Evolutionary conservation across 1,140 invertebrate genomes (phyloP).

Genomic region (Aricia agestis): DNA sequence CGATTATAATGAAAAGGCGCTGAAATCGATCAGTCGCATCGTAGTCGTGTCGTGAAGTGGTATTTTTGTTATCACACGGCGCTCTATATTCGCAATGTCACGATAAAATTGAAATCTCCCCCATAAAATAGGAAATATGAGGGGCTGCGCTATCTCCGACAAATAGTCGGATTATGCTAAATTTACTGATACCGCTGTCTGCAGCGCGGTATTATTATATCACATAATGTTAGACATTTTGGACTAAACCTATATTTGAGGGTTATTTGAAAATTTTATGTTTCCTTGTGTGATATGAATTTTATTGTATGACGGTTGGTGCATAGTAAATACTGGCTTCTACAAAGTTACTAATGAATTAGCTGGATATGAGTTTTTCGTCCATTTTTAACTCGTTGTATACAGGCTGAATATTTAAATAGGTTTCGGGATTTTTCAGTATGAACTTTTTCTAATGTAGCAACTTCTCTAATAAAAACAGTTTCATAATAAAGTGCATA

Average conservation of each 20-base stretch:
- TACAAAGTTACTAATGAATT: background rate
- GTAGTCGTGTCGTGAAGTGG: constrained; percentile 1
- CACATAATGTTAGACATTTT: background rate
- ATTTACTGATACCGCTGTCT: constrained; percentile 22
- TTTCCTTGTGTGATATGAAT: background rate
- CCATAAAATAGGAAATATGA: constrained; percentile 36
- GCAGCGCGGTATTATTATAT: constrained; percentile 3
- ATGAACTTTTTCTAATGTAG: too few species aligned
- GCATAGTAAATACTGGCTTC: background rate
- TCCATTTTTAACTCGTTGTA: too few species aligned
- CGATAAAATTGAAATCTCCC: constrained; percentile 43
- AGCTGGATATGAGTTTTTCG: too few species aligned
- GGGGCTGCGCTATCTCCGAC: constrained; percentile 38
- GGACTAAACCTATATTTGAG: background rate
- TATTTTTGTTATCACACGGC: constrained; percentile 17
- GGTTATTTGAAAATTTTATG: background rate
- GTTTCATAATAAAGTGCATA: too few species aligned
- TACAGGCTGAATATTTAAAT: too few species aligned
- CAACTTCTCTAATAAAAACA: too few species aligned
- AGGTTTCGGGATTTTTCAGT: too few species aligned
- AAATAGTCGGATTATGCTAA: constrained; percentile 51
- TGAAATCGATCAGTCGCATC: background rate
- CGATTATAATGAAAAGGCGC: background rate
- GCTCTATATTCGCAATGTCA: constrained; percentile 26
- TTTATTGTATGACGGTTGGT: background rate